These are phyloP conservation scores for Motacilla alba DNA, from an alignment of 2,113 vertebrate species.

Conservation along the genomic window DNA sequence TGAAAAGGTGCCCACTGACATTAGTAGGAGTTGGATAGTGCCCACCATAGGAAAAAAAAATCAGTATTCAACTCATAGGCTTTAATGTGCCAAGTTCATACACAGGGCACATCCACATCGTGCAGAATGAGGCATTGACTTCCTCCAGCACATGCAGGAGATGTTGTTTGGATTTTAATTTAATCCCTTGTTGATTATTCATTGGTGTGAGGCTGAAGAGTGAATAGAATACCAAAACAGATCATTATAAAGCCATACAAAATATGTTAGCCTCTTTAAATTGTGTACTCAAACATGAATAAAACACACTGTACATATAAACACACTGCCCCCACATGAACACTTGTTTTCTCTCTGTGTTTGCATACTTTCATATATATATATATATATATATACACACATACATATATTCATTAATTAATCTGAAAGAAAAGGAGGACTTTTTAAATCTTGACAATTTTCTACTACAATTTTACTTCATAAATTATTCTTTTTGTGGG, in stretches of 20 bases:
- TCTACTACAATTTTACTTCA: background rate
- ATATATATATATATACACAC: background rate
- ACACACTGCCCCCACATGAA: background rate
- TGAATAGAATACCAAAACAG: conserved; percentile 7
- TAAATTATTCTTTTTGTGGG: background rate
- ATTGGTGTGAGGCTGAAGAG: background rate
- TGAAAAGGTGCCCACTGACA: background rate
- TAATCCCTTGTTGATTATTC: conserved; percentile 43
- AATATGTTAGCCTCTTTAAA: background rate
- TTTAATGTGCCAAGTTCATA: background rate
- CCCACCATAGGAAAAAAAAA: background rate
- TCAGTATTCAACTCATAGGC: background rate
- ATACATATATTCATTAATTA: background rate
- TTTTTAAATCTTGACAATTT: background rate
- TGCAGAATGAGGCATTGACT: background rate
- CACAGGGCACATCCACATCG: conserved; percentile 2
- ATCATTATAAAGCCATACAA: background rate
- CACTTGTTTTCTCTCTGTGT: background rate
- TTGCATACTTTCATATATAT: background rate
- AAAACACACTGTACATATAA: background rate
- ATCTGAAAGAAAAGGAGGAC: background rate
- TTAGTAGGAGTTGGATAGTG: background rate
- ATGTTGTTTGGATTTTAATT: conserved; percentile 33
- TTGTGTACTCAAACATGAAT: background rate
- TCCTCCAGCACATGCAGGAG: background rate